Percentiles rank a stretch among this genome's conserved stretches.
Evolutionary conservation across 2,113 vertebrate species (phyloP).

Genomic region (Zeus faber): DNA sequence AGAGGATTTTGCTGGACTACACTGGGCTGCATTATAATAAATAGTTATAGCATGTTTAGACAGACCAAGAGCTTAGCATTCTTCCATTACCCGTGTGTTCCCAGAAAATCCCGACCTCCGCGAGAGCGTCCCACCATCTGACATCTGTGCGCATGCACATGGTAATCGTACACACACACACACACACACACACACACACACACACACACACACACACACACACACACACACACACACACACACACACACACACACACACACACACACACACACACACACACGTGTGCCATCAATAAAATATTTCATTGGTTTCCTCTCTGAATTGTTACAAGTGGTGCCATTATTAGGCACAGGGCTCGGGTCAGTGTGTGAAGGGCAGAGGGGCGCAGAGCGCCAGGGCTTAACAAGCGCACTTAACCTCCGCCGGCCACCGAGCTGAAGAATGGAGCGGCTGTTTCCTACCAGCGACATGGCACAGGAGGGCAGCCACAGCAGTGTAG

Average conservation of each 20-base stretch:
- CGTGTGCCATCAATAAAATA: conserved; percentile 54
- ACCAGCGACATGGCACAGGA: conserved; percentile 52
- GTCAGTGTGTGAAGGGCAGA: conserved; percentile 40
- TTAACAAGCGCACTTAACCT: conserved; percentile 63
- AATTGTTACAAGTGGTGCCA: conserved; percentile 66
- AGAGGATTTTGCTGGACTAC: conserved; percentile 45
- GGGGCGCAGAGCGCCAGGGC: conserved; percentile 30
- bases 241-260: conserved; percentile 18
- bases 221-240: conserved; percentile 34
- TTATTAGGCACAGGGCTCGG: conserved; percentile 53
- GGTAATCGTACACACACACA: conserved; percentile 29
- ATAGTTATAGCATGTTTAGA: conserved; percentile 64
- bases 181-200: conserved; percentile 16
- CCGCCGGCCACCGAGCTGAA: conserved; percentile 18
- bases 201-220: conserved; percentile 16
- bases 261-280: conserved; percentile 30
- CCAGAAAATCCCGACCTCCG: conserved; percentile 28
- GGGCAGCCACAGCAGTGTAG: conserved; percentile 48
- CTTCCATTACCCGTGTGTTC: conserved; percentile 56
- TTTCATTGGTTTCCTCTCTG: conserved; percentile 58
- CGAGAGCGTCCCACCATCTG: conserved; percentile 30
- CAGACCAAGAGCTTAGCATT: conserved; percentile 59
- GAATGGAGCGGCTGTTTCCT: conserved; percentile 64
- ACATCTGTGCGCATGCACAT: conserved; percentile 20
- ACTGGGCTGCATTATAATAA: conserved; percentile 48